Evolutionary conservation across 2,113 vertebrate genomes (phyloP).

Genomic region (Beaufortia kweichowensis): DNA sequence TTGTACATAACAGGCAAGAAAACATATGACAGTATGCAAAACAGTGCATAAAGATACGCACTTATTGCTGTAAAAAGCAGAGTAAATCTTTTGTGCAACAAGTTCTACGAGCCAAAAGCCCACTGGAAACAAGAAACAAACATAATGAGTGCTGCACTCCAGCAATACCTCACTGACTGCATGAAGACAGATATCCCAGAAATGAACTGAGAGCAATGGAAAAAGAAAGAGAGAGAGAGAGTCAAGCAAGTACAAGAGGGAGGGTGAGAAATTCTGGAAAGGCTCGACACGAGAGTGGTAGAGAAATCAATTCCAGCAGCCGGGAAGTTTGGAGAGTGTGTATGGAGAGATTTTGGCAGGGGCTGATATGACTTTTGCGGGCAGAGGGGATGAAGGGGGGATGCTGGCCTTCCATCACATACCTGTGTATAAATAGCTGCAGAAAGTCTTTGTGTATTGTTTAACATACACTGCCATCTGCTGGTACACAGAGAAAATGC

Average conservation of each 20-base stretch:
- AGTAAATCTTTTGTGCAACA: background rate
- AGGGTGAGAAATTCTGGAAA: constrained; percentile 52
- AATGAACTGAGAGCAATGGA: constrained; percentile 22
- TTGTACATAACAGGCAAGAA: no score
- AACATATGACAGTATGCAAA: background rate
- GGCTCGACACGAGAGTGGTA: constrained; percentile 40
- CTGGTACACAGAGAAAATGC: constrained; percentile 23
- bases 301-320: constrained; percentile 44
- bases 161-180: constrained; percentile 30
- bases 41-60: background rate
- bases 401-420: constrained; percentile 71
- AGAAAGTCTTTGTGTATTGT: constrained; percentile 52
- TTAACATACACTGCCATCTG: constrained; percentile 26
- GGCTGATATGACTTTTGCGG: constrained; percentile 24
- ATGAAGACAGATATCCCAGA: constrained; percentile 22
- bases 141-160: constrained; percentile 28
- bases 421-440: constrained; percentile 80
- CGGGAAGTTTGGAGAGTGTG: constrained; percentile 47
- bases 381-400: constrained; percentile 43
- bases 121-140: constrained; percentile 44
- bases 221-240: constrained; percentile 54
- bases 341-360: constrained; percentile 67
- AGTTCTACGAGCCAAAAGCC: constrained; percentile 12
- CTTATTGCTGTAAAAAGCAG: background rate
- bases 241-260: constrained; percentile 50